phyloP scores from a whole-genome alignment of 2,888 invertebrate species.

The Calliscelio sp. region DNA sequence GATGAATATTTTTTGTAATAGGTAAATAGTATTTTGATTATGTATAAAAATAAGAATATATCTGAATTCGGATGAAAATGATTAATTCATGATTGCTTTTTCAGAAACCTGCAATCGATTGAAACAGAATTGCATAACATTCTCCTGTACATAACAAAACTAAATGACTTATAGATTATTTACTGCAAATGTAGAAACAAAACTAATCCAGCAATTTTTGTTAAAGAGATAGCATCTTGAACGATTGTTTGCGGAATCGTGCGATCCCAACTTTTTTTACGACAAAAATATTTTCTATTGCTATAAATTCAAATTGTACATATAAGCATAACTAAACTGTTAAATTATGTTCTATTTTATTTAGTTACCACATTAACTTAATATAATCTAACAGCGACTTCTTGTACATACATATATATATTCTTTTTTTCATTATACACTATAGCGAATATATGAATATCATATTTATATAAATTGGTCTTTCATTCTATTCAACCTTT shows the following conservation, averaged over 20 bases:
- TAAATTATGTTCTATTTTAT: slow-evolving; percentile 55
- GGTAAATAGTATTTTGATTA: slow-evolving; percentile 11
- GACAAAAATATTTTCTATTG: slow-evolving; percentile 50
- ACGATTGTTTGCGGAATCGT: background rate
- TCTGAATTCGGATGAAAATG: background rate
- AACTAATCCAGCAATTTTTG: too few relatives aligned
- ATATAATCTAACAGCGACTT: slow-evolving; percentile 25
- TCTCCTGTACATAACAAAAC: too few relatives aligned
- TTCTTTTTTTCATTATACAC: slow-evolving; percentile 30
- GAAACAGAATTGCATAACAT: too few relatives aligned
- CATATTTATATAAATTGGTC: slow-evolving; percentile 76
- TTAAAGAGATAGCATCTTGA: background rate
- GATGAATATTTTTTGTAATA: slow-evolving; percentile 60
- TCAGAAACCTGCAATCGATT: too few relatives aligned
- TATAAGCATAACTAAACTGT: slow-evolving; percentile 54
- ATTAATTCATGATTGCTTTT: background rate
- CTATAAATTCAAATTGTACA: slow-evolving; percentile 57
- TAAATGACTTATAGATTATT: too few relatives aligned
- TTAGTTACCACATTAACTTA: slow-evolving; percentile 48
- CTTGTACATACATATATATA: slow-evolving; percentile 69
- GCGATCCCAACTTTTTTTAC: slow-evolving; percentile 39
- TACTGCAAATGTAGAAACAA: too few relatives aligned
- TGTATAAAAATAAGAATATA: background rate
- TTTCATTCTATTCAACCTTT: too few relatives aligned
- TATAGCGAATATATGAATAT: slow-evolving; percentile 70